Percentiles rank a stretch among this genome's conserved stretches.
Conservation (phyloP, 2,113 vertebrate species). For the Gymnarchus niloticus region DNA sequence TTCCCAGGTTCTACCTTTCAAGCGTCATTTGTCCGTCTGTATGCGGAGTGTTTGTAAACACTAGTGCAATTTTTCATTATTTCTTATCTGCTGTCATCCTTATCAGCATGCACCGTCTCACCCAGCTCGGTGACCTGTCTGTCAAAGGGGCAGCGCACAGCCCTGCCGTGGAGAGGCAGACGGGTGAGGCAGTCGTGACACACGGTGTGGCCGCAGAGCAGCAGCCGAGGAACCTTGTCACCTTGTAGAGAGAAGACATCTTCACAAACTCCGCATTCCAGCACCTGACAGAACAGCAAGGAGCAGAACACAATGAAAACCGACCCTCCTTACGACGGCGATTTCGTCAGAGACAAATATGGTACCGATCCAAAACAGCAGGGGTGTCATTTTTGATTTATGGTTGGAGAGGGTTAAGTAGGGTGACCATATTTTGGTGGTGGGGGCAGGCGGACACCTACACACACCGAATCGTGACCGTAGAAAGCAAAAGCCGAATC, state of each 20-base stretch:
- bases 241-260: slow-evolving; percentile 96
- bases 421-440: too few relatives aligned
- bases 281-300: slow-evolving; percentile 64
- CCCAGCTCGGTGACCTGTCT: slow-evolving; percentile 92
- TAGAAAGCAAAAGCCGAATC: too few relatives aligned
- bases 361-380: too few relatives aligned
- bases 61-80: background rate
- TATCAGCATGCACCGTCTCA: slow-evolving; percentile 48
- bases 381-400: too few relatives aligned
- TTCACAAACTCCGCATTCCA: slow-evolving; percentile 96
- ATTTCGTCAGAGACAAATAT: too few relatives aligned
- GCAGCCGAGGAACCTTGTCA: slow-evolving; percentile 89
- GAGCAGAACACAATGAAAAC: slow-evolving; percentile 4
- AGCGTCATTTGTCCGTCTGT: background rate
- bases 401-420: too few relatives aligned
- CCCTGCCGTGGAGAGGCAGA: slow-evolving; percentile 86
- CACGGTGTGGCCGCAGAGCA: slow-evolving; percentile 93
- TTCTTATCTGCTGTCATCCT: background rate
- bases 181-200: slow-evolving; percentile 95
- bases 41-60: background rate
- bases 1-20: background rate
- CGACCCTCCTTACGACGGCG: background rate
- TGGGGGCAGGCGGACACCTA: too few relatives aligned
- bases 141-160: slow-evolving; percentile 93
- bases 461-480: too few relatives aligned